phyloP scores from a whole-genome alignment of 2,113 vertebrate genomes.

The Malurus melanocephalus region DNA sequence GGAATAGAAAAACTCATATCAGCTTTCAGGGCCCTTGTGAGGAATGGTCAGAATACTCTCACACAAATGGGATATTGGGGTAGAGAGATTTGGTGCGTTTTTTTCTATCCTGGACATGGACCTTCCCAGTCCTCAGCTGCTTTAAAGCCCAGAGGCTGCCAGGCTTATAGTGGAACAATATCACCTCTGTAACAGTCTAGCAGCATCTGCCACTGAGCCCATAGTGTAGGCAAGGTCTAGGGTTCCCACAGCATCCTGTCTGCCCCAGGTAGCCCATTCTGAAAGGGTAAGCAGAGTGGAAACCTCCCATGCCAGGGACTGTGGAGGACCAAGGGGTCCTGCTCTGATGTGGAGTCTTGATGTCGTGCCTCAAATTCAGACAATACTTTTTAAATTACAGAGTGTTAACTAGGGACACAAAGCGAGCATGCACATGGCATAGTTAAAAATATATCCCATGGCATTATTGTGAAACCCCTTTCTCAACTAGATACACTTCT shows the following conservation, averaged over 20 bases:
- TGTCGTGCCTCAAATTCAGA: background rate
- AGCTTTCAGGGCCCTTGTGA: background rate
- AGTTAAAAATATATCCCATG: background rate
- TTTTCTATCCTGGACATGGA: background rate
- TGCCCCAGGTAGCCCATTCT: background rate
- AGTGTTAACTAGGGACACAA: background rate
- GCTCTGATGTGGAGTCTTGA: background rate
- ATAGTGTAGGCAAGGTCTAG: background rate
- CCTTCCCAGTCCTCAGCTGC: background rate
- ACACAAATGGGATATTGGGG: background rate
- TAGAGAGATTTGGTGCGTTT: background rate
- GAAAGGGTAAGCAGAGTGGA: background rate
- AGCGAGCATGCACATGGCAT: background rate
- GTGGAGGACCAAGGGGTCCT: background rate
- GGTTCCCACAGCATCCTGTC: background rate
- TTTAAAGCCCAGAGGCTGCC: background rate
- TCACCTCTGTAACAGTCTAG: background rate
- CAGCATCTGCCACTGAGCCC: background rate
- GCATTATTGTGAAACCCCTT: background rate
- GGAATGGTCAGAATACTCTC: fast-evolving
- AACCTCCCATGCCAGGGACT: background rate
- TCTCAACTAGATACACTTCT: background rate
- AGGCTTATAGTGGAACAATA: background rate
- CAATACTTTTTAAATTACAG: background rate
- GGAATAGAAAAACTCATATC: background rate